phyloP scores from a whole-genome alignment of 2,888 invertebrate species.

The Lordiphosa fenestrarum region DNA sequence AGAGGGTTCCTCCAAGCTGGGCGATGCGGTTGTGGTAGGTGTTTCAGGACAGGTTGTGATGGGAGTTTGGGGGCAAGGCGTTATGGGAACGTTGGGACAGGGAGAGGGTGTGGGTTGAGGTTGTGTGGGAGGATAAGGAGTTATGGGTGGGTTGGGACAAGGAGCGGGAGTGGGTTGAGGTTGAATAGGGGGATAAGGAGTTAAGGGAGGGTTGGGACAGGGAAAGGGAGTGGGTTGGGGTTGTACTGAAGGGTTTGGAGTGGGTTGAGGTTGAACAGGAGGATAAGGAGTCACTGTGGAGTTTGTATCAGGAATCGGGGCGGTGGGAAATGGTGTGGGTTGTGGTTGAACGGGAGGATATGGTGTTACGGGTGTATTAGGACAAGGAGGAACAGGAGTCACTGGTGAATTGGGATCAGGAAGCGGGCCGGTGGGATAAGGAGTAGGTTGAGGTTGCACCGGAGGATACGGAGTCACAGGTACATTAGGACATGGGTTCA shows the following conservation, averaged over 20 bases:
- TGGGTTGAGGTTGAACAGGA: slow-evolving; percentile 4
- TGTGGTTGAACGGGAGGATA: slow-evolving; percentile 21
- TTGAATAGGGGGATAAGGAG: not conserved
- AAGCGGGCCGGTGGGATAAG: not conserved
- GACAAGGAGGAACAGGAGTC: slow-evolving; percentile 3
- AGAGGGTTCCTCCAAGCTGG: not conserved
- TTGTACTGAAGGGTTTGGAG: slow-evolving; percentile 4
- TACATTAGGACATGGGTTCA: too few species aligned
- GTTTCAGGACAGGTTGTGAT: not conserved
- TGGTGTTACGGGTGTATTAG: slow-evolving; percentile 12
- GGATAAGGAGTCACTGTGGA: slow-evolving; percentile 4
- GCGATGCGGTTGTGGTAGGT: slow-evolving; percentile 8
- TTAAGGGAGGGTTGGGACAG: not conserved
- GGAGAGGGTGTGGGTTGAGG: not conserved
- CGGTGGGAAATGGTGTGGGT: not conserved
- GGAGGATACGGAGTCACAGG: slow-evolving; percentile 6
- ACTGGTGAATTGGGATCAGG: slow-evolving; percentile 9
- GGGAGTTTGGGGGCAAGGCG: not conserved
- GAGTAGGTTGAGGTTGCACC: not conserved
- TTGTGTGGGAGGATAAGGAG: not conserved
- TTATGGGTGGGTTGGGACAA: not conserved
- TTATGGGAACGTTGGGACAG: not conserved
- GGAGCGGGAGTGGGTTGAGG: not conserved
- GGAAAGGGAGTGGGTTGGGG: slow-evolving; percentile 7
- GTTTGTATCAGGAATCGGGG: not conserved